Evolutionary conservation across 2,797 vertebrate species (phyloP).

Genomic region (Phalloptychus januarius): DNA sequence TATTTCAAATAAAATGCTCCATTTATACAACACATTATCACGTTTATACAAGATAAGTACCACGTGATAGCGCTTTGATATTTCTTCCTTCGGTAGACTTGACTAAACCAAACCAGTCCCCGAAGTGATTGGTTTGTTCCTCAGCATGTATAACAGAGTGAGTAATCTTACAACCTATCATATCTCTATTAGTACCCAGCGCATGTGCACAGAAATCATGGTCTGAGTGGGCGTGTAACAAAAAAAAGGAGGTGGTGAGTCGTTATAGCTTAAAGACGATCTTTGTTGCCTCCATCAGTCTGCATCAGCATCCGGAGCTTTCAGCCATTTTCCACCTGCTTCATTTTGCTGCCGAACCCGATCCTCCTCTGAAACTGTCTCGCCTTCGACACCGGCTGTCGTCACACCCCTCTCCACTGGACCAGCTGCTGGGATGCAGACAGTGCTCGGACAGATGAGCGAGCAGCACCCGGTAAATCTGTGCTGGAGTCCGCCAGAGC

Average conservation of each 20-base stretch:
- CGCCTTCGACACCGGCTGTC: not conserved
- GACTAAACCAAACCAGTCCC: too few relatives aligned
- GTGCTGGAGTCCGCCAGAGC: not conserved
- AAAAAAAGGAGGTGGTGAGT: not conserved
- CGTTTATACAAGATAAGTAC: too few relatives aligned
- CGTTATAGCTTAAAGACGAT: not conserved
- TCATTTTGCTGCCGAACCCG: not conserved
- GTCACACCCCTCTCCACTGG: not conserved
- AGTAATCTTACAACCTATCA: not conserved
- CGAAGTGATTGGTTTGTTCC: not conserved
- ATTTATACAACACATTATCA: too few relatives aligned
- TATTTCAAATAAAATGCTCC: too few relatives aligned
- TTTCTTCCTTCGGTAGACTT: too few relatives aligned
- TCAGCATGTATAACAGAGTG: not conserved
- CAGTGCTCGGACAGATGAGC: not conserved
- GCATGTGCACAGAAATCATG: not conserved
- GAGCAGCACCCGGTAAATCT: not conserved
- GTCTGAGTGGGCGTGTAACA: not conserved
- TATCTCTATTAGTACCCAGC: not conserved
- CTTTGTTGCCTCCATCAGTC: slow-evolving; percentile 11
- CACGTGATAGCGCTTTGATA: too few relatives aligned
- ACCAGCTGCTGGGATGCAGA: not conserved
- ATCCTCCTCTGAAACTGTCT: not conserved
- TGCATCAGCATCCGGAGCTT: slow-evolving; percentile 1
- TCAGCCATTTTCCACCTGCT: slow-evolving; percentile 13